These are phyloP conservation scores for Quadriops clusia DNA, from an alignment of 2,888 invertebrate genomes.

Conservation along the genomic window DNA sequence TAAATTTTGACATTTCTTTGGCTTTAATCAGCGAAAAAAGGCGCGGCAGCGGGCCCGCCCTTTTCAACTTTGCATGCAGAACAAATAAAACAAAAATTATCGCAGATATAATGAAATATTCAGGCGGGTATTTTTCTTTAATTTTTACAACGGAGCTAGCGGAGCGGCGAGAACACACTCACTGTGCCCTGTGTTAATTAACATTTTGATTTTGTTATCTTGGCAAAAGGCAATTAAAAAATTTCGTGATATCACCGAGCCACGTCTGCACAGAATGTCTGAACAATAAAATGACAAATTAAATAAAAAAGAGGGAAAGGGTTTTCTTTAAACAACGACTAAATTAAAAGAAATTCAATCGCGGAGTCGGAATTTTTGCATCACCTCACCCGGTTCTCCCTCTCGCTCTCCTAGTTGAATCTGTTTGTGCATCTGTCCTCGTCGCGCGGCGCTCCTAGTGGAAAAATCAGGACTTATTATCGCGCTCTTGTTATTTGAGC, in stretches of 20 bases:
- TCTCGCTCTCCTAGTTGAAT: no score
- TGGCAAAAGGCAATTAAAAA: constrained; percentile 34
- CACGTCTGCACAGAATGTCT: constrained; percentile 28
- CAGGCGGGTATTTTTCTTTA: constrained; percentile 36
- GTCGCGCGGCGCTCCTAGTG: no score
- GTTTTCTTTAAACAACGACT: constrained; percentile 34
- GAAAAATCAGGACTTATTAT: no score
- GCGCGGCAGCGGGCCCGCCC: no score
- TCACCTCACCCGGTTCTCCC: no score
- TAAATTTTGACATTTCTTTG: no score
- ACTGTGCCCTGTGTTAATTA: constrained; percentile 37
- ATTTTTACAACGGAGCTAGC: constrained; percentile 28
- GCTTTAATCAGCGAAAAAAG: no score
- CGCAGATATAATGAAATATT: constrained; percentile 29
- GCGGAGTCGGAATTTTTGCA: no score
- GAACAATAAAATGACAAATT: constrained; percentile 36
- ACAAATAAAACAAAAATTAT: constrained; percentile 20
- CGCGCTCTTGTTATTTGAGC: constrained; percentile 22
- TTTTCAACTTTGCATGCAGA: constrained; percentile 11
- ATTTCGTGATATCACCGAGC: constrained; percentile 32
- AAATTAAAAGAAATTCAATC: constrained; percentile 35
- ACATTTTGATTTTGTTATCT: constrained; percentile 40
- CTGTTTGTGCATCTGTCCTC: no score
- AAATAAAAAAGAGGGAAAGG: constrained; percentile 30
- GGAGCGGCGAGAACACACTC: constrained; percentile 28